Evolutionary conservation across 2,888 invertebrate species (phyloP), one percentile per base, ranked within the genome.

Genomic region (Incurvaria masculella): DNA sequence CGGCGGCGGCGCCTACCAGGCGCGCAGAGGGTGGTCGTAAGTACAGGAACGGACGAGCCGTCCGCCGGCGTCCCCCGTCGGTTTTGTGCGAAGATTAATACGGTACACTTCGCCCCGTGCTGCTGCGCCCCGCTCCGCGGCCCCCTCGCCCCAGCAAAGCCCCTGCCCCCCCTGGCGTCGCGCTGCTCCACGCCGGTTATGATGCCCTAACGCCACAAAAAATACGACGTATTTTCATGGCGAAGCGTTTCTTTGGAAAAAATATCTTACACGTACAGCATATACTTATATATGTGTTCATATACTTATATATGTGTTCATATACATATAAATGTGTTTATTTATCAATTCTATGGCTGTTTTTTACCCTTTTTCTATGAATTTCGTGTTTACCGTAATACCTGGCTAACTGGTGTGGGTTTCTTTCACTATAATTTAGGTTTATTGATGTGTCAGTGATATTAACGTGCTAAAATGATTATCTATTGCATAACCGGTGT

Each of bases 71-170:
- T 33, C 33, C 33, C 33, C 33, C 33, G 33, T 33, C 33, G 33
- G 33, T 33, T 33, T 33, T 33, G 33, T 62, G 67, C 64, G 65
- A 75, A 75, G 76, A 76, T 76, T 75, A 76, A 76, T 76, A 74
- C 72, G 68, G 67, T 62, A 64, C 64, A 62, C 66, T 62, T 64
- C 68, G 71, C 67, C 69, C 68, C 68, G 66, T 65, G 68, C 68
- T 66, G 65, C 74, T 73, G 23, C 5, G 10, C 33, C 33, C 33
- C 33, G 11, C 33, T 33, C 3, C 33, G 33, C 6, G 11, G 33
- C 5, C 5, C 23, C 33, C 14, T n/a, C 8, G 11, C 14, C 11
- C 33, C 14, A 14, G 33, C 33, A 14, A 6, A n/a, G 14, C 33
- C 33, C 33, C 33, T 33, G 33, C 33, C 33, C 33, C 33, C 33